phyloP scores from a whole-genome alignment of 92 coral and sea anemone species.

The Palythoa grandiflora region DNA sequence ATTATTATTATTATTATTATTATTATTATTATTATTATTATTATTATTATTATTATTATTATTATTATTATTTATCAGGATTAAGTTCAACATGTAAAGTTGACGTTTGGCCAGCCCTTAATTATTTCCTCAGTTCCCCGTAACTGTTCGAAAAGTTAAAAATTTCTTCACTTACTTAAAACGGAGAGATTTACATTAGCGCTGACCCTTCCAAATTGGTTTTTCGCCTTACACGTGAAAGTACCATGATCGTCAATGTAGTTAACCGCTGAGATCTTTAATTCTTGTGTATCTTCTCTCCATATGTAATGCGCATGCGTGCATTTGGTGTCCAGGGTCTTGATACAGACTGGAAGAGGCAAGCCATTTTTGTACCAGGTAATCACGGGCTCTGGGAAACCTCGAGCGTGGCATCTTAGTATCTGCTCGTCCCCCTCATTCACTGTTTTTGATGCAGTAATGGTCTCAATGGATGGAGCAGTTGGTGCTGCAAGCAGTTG shows the following conservation, averaged over 20 bases:
- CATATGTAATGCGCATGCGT: constrained; percentile 8
- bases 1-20: too few species aligned
- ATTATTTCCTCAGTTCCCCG: neutral
- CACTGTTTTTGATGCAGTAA: constrained; percentile 22
- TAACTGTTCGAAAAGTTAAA: neutral
- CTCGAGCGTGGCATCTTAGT: neutral
- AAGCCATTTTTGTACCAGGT: constrained; percentile 36
- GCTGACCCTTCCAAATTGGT: constrained; percentile 8
- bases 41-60: too few species aligned
- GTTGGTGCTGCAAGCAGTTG: neutral
- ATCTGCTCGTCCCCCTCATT: neutral
- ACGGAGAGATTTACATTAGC: constrained; percentile 21
- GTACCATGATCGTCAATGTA: constrained; percentile 9
- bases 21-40: too few species aligned
- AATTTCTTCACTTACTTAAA: constrained; percentile 17
- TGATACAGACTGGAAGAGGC: constrained; percentile 17
- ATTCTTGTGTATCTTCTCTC: constrained; percentile 25
- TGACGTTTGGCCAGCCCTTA: neutral
- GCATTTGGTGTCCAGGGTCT: neutral
- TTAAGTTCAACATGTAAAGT: too few species aligned
- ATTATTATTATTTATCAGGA: too few species aligned
- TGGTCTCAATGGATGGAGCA: neutral
- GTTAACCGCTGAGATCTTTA: constrained; percentile 4
- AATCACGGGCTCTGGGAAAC: constrained; percentile 27
- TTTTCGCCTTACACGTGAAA: constrained; percentile 13